These are phyloP conservation scores for Actinostola sp. DNA, from an alignment of 92 coral and sea anemone genomes.

Conservation along the genomic window DNA sequence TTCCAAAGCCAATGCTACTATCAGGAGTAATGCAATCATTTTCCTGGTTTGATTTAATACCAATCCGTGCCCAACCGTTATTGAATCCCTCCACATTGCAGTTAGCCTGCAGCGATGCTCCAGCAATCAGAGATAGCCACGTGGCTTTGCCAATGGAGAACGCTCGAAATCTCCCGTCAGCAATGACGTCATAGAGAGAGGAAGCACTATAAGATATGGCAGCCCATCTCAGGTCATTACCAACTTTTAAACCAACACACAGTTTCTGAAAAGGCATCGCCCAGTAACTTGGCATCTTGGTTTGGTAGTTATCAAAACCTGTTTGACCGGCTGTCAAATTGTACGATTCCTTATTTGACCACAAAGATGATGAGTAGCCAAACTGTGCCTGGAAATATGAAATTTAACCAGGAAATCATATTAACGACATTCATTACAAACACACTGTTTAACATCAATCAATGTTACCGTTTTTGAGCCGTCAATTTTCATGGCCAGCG, in stretches of 20 bases:
- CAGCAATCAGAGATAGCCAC: slow-evolving; percentile 61
- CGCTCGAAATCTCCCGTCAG: slow-evolving; percentile 45
- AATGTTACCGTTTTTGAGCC: slow-evolving; percentile 21
- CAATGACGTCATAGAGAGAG: slow-evolving; percentile 68
- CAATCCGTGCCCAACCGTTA: slow-evolving; percentile 18
- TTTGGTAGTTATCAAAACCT: slow-evolving; percentile 59
- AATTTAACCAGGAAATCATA: too few species aligned
- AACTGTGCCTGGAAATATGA: slow-evolving; percentile 39
- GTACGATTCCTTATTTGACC: slow-evolving; percentile 51
- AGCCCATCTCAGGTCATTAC: slow-evolving; percentile 34
- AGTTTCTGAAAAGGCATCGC: slow-evolving; percentile 52
- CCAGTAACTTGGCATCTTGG: slow-evolving; percentile 74
- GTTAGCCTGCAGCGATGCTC: slow-evolving; percentile 65
- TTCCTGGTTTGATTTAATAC: slow-evolving; percentile 47
- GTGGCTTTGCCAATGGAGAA: slow-evolving; percentile 35
- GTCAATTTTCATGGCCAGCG: slow-evolving; percentile 44
- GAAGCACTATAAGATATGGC: slow-evolving; percentile 41
- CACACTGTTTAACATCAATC: neutral
- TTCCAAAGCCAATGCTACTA: slow-evolving; percentile 56
- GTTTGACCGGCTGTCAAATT: slow-evolving; percentile 48
- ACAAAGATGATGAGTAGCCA: slow-evolving; percentile 37
- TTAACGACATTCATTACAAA: too few species aligned
- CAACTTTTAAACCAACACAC: slow-evolving; percentile 66
- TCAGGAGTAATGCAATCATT: slow-evolving; percentile 45
- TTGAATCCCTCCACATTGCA: slow-evolving; percentile 65